Percentiles rank a stretch among this genome's conserved stretches.
Evolutionary conservation across 1,140 invertebrate species (phyloP).

Genomic region (Hylyphantes graminicola): DNA sequence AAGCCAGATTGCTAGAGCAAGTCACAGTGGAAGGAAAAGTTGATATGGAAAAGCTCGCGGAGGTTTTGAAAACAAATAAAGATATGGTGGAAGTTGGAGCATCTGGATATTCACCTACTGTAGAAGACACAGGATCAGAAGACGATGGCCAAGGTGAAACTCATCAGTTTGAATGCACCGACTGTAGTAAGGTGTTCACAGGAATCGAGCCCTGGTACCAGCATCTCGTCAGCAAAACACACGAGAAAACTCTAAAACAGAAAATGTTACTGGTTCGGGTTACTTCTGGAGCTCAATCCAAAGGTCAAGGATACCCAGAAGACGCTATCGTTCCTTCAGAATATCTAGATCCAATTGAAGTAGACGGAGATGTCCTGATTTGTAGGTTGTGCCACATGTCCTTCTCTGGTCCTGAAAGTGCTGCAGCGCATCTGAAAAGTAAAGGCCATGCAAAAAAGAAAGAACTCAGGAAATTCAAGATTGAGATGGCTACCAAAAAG

Average conservation of each 20-base stretch:
- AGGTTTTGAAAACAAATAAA: not conserved
- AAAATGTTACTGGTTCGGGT: not conserved
- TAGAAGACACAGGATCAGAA: not conserved
- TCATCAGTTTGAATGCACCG: not conserved
- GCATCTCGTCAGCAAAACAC: conserved; percentile 1
- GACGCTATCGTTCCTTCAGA: no score
- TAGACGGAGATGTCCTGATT: not conserved
- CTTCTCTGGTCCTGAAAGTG: not conserved
- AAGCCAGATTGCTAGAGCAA: not conserved
- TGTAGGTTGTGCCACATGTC: not conserved
- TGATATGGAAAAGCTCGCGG: not conserved
- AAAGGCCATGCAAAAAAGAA: not conserved
- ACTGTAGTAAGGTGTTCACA: not conserved
- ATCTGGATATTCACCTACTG: not conserved
- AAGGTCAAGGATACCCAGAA: not conserved
- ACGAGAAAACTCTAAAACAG: not conserved
- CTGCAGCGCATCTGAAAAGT: not conserved
- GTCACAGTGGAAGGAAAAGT: not conserved
- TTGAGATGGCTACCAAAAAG: not conserved
- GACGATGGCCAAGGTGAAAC: not conserved
- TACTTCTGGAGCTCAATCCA: not conserved
- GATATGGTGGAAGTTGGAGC: not conserved
- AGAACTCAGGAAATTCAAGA: not conserved
- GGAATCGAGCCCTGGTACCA: not conserved
- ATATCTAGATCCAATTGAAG: not conserved